Percentiles rank a stretch among this genome's conserved stretches.
phyloP scores from a whole-genome alignment of 30 jellyfish, hydroid and myxozoan genomes.

The Cassiopea andromeda region DNA sequence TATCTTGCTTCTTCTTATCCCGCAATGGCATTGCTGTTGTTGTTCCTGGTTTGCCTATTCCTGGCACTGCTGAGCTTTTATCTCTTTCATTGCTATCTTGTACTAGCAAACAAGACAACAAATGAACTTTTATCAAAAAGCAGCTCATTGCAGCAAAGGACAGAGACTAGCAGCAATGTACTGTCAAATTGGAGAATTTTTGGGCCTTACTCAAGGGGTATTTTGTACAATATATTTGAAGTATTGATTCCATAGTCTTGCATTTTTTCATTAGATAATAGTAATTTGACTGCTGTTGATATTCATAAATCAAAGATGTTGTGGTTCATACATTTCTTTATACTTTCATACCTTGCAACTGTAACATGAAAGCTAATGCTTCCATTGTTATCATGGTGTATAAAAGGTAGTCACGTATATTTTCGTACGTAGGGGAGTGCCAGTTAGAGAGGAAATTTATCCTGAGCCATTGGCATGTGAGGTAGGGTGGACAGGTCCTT shows the following conservation, averaged over 20 bases:
- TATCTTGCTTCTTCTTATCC: constrained; percentile 75
- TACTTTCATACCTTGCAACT: too few species aligned
- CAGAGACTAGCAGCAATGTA: not conserved
- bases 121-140: constrained; percentile 69
- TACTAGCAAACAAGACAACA: constrained; percentile 79
- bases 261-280: not conserved
- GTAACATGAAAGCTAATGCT: too few species aligned
- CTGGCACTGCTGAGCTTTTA: constrained; percentile 63
- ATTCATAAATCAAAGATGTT: not conserved
- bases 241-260: constrained; percentile 39
- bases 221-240: constrained; percentile 64
- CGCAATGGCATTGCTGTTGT: constrained; percentile 74
- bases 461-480: too few species aligned
- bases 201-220: constrained; percentile 75
- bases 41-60: constrained; percentile 74
- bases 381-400: too few species aligned
- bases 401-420: too few species aligned
- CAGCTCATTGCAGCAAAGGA: not conserved
- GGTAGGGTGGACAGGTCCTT: too few species aligned
- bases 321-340: not conserved
- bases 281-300: too few species aligned
- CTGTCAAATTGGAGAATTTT: constrained; percentile 17
- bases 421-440: too few species aligned
- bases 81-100: constrained; percentile 71
- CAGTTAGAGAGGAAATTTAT: too few species aligned